Evolutionary conservation across 2,113 vertebrate species (phyloP), one percentile per base, ranked within the genome.

Genomic region (Phodopus roborovskii): DNA sequence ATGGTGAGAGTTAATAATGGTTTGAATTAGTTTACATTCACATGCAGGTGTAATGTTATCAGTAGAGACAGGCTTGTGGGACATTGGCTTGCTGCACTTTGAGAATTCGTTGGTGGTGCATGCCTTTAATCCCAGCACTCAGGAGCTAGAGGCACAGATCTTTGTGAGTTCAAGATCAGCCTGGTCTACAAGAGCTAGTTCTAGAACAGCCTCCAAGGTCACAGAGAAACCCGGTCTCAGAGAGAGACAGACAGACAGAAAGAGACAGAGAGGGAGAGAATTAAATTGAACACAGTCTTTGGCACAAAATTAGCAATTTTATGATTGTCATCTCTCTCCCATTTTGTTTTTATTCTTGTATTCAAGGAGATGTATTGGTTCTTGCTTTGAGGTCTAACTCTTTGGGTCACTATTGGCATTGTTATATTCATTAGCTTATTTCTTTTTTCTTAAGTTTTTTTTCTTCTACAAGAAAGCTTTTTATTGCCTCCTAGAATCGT

Each of bases 401-500:
- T 94, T 71, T 78, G 84, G 82, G 22, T 71, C 86, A 92, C 85
- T 90, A 53, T 94, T 77, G 50, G 17, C 90, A 73, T 85, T 95
- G 39, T 81, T 95, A 20, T 39, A 36, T 12, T 85, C 64, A 60
- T 71, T 60, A 48, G 33, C 60, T 92, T 96, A 42, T 94, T 96
- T 85, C n/a, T 45, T 45, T 45, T 84, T 28, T 50, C 78, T 28
- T 28, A 92, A 91, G 68, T 89, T 97, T 94, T 87, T 45, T 45
- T 45, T 45, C n/a, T 68, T 93, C 12, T 89, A 50, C 28, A 79
- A 82, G 95, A 92, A 92, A 73, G 77, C 73, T 91, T 90, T 93
- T 79, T 87, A 58, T 78, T 92, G 88, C 71, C 81, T 88, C 73
- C 94, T 95, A 90, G 91, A 81, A 94, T 95, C 70, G 58, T 94